These are phyloP conservation scores for Suricata suricatta DNA, from an alignment of 2,113 vertebrate species.

Conservation along the genomic window DNA sequence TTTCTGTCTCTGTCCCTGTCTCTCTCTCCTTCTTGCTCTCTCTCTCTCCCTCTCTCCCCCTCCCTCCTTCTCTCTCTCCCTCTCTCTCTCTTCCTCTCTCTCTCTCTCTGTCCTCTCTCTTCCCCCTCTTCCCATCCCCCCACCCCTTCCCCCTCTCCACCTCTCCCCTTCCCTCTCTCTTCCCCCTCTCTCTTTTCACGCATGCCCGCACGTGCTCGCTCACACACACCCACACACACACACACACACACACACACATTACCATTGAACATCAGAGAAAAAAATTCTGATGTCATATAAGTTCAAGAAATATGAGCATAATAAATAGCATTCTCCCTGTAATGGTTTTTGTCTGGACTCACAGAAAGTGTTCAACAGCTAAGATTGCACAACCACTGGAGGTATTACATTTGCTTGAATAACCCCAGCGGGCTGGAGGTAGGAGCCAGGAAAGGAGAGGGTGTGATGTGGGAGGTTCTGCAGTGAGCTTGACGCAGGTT, in stretches of 20 bases:
- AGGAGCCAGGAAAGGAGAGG: slow-evolving; percentile 43
- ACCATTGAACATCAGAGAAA: slow-evolving; percentile 54
- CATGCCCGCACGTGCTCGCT: too few relatives aligned
- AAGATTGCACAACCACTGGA: slow-evolving; percentile 69
- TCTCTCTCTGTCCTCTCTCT: too few relatives aligned
- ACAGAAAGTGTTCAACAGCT: slow-evolving; percentile 49
- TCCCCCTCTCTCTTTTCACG: too few relatives aligned
- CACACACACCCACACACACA: neutral
- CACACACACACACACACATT: neutral
- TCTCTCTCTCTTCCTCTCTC: too few relatives aligned
- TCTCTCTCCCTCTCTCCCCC: too few relatives aligned
- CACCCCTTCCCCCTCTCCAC: too few relatives aligned
- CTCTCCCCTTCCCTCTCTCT: too few relatives aligned
- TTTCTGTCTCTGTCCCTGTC: too few relatives aligned
- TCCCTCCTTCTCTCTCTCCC: too few relatives aligned
- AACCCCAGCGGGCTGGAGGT: slow-evolving; percentile 56
- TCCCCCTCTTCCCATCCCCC: too few relatives aligned
- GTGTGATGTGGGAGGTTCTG: neutral
- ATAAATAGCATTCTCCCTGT: slow-evolving; percentile 56
- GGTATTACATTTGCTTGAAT: slow-evolving; percentile 75
- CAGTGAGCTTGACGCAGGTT: slow-evolving; percentile 34
- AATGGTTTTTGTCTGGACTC: slow-evolving; percentile 61
- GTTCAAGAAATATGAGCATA: slow-evolving; percentile 69
- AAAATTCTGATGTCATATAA: neutral
- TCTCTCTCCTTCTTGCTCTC: too few relatives aligned